Evolutionary conservation across 2,797 vertebrate species (phyloP).

Genomic region (Phrynocephalus forsythii): DNA sequence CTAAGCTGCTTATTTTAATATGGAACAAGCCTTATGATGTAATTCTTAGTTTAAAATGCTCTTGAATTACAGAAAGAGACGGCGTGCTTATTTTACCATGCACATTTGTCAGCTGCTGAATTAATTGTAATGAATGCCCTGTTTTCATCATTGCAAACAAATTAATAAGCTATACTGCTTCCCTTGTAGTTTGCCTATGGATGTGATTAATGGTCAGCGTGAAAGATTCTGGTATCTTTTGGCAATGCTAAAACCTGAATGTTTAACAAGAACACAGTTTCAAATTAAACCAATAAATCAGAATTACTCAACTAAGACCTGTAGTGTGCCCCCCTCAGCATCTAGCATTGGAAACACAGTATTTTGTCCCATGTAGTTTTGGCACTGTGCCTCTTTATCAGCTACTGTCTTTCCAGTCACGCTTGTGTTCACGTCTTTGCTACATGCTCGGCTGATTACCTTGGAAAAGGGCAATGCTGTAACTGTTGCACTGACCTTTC

Average conservation of each 20-base stretch:
- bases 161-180: slow-evolving; percentile 65
- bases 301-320: slow-evolving; percentile 67
- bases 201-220: slow-evolving; percentile 75
- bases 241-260: slow-evolving; percentile 64
- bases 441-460: slow-evolving; percentile 86
- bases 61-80: slow-evolving; percentile 55
- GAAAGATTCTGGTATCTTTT: slow-evolving; percentile 66
- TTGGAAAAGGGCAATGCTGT: slow-evolving; percentile 86
- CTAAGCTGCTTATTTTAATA: slow-evolving; percentile 32
- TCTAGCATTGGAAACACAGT: slow-evolving; percentile 26
- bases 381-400: slow-evolving; percentile 72
- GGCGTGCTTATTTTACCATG: slow-evolving; percentile 63
- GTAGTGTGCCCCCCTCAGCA: slow-evolving; percentile 52
- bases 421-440: slow-evolving; percentile 78
- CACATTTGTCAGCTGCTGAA: slow-evolving; percentile 47
- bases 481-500: slow-evolving; percentile 86
- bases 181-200: slow-evolving; percentile 63
- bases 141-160: slow-evolving; percentile 61
- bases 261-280: slow-evolving; percentile 61
- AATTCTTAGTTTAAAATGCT: slow-evolving; percentile 53
- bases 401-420: slow-evolving; percentile 78
- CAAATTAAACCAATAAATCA: slow-evolving; percentile 75
- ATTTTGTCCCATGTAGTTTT: slow-evolving; percentile 61
- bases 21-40: slow-evolving; percentile 34
- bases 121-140: slow-evolving; percentile 71